Base-by-base conservation (phyloP, 2,888 invertebrate genomes). In the Heliconius sara region DNA sequence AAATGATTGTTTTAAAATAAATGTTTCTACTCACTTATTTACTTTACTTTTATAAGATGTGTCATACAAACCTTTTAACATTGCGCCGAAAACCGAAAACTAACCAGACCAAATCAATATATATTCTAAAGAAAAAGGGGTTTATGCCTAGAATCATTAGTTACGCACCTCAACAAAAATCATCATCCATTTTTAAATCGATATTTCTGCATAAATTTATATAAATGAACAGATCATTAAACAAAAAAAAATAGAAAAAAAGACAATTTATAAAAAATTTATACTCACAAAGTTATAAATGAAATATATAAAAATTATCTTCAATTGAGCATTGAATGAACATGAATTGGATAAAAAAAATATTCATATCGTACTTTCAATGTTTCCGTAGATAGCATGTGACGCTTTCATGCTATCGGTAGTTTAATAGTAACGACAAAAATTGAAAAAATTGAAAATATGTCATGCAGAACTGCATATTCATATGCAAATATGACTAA, bases 401-500 rank as follows among this genome's bases (percentile, higher is more conserved):
- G 84, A 81, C 84, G 81, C 77, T 81, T 82, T 80, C 76, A 81
- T 82, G 78, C 77, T 80, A 81, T 84, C 83, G 80, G 78, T 79
- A 84, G 83, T 85, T 73, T 78, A 86, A 86, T 85, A 82, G 83
- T 82, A 78, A 82, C 78, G 78, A 77, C 73, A 67, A 87, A 87
- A 87, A 87, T 84, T 80, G 82, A 79, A 85, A 84, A 86, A 89
- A 88, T 86, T 87, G 86, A 88, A 91, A 90, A 89, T 85, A 89
- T 89, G 89, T 89, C 89, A 87, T 87, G 87, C 81, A 85, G 86
- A 87, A 88, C 88, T 86, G 88, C 88, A 89, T 87, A 93, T 93
- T 93, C 91, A 92, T 91, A 93, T 92, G 92, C 90, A 93, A 93
- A 93, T 93, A 87, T 87, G 87, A 86, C 82, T 81, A 84, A 89